Base-by-base conservation (phyloP, 2,113 vertebrate genomes). In the Oenanthe oenanthe region DNA sequence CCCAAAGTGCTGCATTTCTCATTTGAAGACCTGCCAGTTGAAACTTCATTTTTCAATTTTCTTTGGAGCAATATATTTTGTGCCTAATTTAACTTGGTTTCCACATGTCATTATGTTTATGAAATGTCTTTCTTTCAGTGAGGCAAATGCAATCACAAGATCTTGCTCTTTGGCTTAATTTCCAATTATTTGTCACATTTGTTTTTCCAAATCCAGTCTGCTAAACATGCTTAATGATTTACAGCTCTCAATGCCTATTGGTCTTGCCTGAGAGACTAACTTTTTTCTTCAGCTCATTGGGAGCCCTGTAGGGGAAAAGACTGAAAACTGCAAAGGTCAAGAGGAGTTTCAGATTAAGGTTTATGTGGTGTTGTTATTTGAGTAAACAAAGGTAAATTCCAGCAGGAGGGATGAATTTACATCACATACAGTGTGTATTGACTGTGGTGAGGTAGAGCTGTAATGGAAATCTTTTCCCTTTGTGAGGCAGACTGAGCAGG, bases 51-150 rank as follows among this genome's bases (percentile, higher is more conserved):
- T 85, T 70, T 17, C 65, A 65, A 4, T 76, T 91, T 78, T 94
- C 61, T 88, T 87, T 85, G 83, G 54, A 85, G 86, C 38, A 85
- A 57, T 72, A 63, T 87, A 77, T 51, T 68, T 94, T 81, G 73
- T 96, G 57, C 67, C 10, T 32, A 92, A 94, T 96, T 95, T 93
- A 94, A 94, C 50, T 76, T 67, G 28, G 17, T 74, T 25, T 20
- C 51, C 32, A 73, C 7, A 24, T 48, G 79, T 60, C 47, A 66
- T 86, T 80, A 87, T 74, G 18, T 47, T 84, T 68, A 73, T 88
- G 67, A 93, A 85, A 86, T 54, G 60, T 50, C 76, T 72, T 75
- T 92, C 58, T 96, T 93, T 92, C 89, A 96, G 82, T 36, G 31
- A 77, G 57, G 42, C 42, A 94, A 56, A 80, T 17, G 12, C 9